Evolutionary conservation across 2,113 vertebrate species (phyloP).

Genomic region (Mastomys natalensis): DNA sequence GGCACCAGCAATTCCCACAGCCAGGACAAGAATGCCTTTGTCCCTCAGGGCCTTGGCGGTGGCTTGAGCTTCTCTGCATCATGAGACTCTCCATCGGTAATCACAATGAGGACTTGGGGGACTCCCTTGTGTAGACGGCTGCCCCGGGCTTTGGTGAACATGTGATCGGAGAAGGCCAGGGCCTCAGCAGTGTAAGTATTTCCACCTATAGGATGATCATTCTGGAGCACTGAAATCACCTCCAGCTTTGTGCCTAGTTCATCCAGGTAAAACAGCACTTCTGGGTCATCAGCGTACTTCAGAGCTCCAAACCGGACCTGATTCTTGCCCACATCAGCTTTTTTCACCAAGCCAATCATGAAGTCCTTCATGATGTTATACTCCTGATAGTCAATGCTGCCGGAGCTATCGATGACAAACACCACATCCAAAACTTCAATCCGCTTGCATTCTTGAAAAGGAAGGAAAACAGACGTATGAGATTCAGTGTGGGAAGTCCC

Average conservation of each 20-base stretch:
- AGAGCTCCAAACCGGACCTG: conserved; percentile 84
- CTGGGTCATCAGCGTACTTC: conserved; percentile 80
- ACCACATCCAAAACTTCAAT: conserved; percentile 85
- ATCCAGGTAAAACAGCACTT: conserved; percentile 80
- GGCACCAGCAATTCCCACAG: conserved; percentile 81
- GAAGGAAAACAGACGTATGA: background rate
- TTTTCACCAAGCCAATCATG: conserved; percentile 83
- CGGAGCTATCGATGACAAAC: conserved; percentile 86
- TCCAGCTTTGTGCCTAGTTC: conserved; percentile 57
- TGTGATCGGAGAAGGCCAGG: conserved; percentile 73
- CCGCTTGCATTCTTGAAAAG: conserved; percentile 82
- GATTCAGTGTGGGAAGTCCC: background rate
- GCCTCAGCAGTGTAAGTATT: conserved; percentile 78
- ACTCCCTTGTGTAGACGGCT: conserved; percentile 79
- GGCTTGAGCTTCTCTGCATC: conserved; percentile 68
- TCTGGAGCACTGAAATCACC: conserved; percentile 71
- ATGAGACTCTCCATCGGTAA: conserved; percentile 84
- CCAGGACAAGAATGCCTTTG: conserved; percentile 80
- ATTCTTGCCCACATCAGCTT: conserved; percentile 81
- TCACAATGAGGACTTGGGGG: conserved; percentile 84
- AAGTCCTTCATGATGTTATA: conserved; percentile 85
- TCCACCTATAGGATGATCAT: conserved; percentile 58
- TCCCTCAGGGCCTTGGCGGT: conserved; percentile 75
- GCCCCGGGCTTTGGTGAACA: conserved; percentile 77
- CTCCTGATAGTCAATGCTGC: conserved; percentile 75